These are phyloP conservation scores for Plecotus auritus DNA, from an alignment of 2,113 vertebrate species.

Conservation along the genomic window DNA sequence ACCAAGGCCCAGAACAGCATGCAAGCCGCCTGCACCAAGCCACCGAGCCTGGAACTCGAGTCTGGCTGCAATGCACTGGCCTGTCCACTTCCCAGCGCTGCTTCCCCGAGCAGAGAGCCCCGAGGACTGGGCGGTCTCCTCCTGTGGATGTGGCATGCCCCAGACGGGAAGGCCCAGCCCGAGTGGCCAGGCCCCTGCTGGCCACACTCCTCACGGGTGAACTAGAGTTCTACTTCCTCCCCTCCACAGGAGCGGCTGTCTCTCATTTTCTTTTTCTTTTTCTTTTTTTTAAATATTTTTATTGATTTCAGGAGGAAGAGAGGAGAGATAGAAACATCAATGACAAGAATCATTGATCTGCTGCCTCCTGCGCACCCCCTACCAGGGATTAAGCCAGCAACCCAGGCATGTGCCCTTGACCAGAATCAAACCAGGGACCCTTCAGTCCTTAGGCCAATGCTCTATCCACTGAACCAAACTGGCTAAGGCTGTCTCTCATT, in stretches of 20 bases:
- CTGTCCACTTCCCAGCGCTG: background rate
- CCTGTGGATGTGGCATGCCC: background rate
- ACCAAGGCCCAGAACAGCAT: background rate
- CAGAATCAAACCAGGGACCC: no score
- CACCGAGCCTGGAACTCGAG: background rate
- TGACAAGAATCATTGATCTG: no score
- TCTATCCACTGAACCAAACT: no score
- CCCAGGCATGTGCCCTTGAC: no score
- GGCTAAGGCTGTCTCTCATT: background rate
- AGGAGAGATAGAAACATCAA: no score
- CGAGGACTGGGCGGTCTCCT: no score
- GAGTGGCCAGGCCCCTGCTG: no score
- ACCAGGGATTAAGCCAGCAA: no score
- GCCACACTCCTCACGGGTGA: background rate
- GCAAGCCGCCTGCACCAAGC: background rate
- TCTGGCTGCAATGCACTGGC: rapidly evolving
- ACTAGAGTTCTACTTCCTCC: background rate
- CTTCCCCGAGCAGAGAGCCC: background rate
- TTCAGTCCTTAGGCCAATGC: no score
- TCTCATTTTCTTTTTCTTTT: background rate
- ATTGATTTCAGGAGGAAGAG: no score
- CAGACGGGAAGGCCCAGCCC: background rate
- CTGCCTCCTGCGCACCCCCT: no score
- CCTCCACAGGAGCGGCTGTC: background rate
- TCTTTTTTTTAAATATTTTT: no score